These are phyloP conservation scores for Periophthalmus magnuspinnatus DNA, from an alignment of 2,797 vertebrate genomes.

Conservation along the genomic window DNA sequence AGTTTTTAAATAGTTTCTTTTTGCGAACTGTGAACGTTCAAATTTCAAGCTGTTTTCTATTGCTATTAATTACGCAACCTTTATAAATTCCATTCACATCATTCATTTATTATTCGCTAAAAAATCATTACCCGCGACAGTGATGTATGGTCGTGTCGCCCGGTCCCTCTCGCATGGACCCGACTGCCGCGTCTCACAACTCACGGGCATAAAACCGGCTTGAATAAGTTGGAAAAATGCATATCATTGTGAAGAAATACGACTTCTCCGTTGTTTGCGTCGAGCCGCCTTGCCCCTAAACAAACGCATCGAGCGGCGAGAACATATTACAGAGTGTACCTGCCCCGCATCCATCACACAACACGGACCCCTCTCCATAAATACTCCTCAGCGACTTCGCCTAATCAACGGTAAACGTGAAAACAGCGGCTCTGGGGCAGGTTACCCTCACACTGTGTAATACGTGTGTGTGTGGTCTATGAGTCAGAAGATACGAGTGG, in stretches of 20 bases:
- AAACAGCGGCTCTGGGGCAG: conserved; percentile 13
- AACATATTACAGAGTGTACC: conserved; percentile 3
- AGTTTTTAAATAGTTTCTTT: too few relatives aligned
- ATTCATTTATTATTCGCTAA: neutral
- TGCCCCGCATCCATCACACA: conserved; percentile 18
- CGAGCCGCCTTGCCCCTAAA: neutral
- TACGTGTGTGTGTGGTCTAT: conserved; percentile 14
- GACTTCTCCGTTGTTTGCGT: neutral
- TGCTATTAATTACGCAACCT: neutral
- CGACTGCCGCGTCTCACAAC: neutral
- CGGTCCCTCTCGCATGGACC: neutral
- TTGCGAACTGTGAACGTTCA: too few relatives aligned
- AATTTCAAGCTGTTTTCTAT: neutral
- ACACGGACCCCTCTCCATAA: conserved; percentile 1
- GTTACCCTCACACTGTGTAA: neutral
- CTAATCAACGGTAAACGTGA: conserved; percentile 16
- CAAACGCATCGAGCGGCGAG: neutral
- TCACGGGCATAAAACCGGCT: neutral
- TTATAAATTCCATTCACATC: neutral
- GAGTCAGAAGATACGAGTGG: conserved; percentile 13
- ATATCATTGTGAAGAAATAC: conserved; percentile 2
- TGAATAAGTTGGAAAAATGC: neutral
- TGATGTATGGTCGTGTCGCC: neutral
- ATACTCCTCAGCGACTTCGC: conserved; percentile 15
- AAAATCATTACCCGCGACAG: neutral